Base-by-base conservation (phyloP, 2,113 vertebrate genomes). In the Engraulis encrasicolus region DNA sequence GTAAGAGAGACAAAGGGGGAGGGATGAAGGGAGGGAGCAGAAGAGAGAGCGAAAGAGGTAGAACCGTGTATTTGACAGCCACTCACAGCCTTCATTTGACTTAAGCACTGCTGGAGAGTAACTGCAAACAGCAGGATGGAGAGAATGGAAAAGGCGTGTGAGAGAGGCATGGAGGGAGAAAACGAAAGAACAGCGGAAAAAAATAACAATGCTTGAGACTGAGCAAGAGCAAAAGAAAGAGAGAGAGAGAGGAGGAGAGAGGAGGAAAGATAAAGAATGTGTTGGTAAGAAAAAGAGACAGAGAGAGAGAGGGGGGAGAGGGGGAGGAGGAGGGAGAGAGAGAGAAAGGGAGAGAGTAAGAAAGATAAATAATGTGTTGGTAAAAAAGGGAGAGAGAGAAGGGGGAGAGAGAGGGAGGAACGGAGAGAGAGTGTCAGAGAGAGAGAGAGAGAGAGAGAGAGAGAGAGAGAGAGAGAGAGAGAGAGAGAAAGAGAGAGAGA, bases 81-180 rank as follows among this genome's bases (percentile, higher is more conserved):
- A 27, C 58, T 66, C 58, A 66, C 58, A 66, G 58, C 20, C 58
- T 66, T 66, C 58, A 66, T 66, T 66, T 66, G 27, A 27, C 58
- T 66, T 23, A 17, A 11, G 23, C 58, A 23, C 81, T 84, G 58
- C 2, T 80, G 74, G 50, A 87, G 80, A 66, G 82, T 38, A 52
- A 80, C 38, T 84, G 84, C 78, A 88, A 87, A 86, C 83, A 85
- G 18, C 18, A 7, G n/a, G 54, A 58, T 49, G 84, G 77, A 83
- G 23, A 37, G 50, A 34, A 84, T n/a, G 78, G 45, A 49, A 23
- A 40, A 54, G 40, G 40, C 3, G 40, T 5, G 4, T 3, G 9
- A 45, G 40, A 45, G 40, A 45, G n/a, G n/a, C n/a, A n/a, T n/a
- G n/a, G 40, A 45, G 9, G 9, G 40, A 45, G 40, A 45, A 9